Base-by-base conservation (phyloP, 2,888 invertebrate species). In the Nomada fabriciana region DNA sequence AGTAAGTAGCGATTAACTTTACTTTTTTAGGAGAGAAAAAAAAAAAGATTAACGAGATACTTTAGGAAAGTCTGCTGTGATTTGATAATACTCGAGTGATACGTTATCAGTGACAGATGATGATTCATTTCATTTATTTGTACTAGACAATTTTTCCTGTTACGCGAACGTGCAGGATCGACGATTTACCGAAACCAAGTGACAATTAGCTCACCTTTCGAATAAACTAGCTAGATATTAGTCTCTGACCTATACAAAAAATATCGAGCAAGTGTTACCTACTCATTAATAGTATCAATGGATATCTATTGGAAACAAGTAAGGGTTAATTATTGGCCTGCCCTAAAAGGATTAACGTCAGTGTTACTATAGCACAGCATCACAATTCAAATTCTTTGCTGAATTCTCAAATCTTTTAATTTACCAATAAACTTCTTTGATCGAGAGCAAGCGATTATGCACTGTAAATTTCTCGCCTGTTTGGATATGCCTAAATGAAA, bases 31-130 rank as follows among this genome's bases (percentile, higher is more conserved):
- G 50, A 36, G 29, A 29, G 29, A 29, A 29, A 7, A 36, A 36
- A 36, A 50, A 61, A 52, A 13, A 18, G 36, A 43, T 55, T 13
- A 29, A 50, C 1, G n/a, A 50, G 11, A 57, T 69, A 71, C 29
- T 52, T 71, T 71, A 71, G 36, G 15, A 50, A 61, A 47, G 60
- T 71, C 70, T 71, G 70, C 70, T 71, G 70, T 71, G 70, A 71
- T 71, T 71, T 71, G 70, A 71, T 71, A 71, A 71, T 71, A 71
- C 60, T 29, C 11, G 60, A 71, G 36, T 36, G 53, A 53, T 68
- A 68, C 42, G 23, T 68, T 68, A 55, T 57, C 55, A 18, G 18
- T 11, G 9, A 57, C 55, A 4, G 42, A 18, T 50, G 2, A 61
- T 36, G 18, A 29, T 47, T 36, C 11, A 50, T 29, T 71, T 60